These are phyloP conservation scores for Margaritifera margaritifera DNA, from an alignment of 2,888 invertebrate species.

Conservation along the genomic window DNA sequence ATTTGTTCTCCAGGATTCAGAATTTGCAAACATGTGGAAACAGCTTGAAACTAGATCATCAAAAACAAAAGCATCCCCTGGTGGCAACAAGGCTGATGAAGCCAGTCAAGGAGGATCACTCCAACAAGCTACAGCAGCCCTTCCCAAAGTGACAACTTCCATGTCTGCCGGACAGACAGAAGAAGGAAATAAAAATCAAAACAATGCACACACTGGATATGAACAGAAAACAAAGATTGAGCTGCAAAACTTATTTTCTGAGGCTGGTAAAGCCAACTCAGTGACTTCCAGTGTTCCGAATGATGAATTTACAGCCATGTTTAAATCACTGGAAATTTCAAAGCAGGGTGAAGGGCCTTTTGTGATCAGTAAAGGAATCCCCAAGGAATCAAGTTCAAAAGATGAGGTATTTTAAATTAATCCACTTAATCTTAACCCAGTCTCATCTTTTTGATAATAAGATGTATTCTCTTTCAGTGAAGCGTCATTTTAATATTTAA, in stretches of 20 bases:
- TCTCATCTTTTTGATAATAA: too few species aligned
- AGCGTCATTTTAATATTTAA: too few species aligned
- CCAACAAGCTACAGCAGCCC: conserved; percentile 46
- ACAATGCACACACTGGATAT: conserved; percentile 12
- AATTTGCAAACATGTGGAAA: conserved; percentile 65
- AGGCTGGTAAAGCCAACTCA: conserved; percentile 12
- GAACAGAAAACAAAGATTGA: conserved; percentile 33
- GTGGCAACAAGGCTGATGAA: conserved; percentile 7
- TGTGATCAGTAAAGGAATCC: too few species aligned
- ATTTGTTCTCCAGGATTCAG: conserved; percentile 25
- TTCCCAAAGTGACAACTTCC: conserved; percentile 43
- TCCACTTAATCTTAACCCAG: too few species aligned
- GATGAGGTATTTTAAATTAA: too few species aligned
- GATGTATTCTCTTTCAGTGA: too few species aligned
- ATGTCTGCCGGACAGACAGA: conserved; percentile 4
- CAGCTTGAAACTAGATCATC: conserved; percentile 39
- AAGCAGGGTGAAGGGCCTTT: too few species aligned
- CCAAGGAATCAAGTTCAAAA: too few species aligned
- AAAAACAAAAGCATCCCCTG: conserved; percentile 1
- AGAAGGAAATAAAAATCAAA: conserved; percentile 11
- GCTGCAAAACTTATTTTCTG: conserved; percentile 38
- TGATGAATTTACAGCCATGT: conserved; percentile 49
- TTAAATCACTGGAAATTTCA: conserved; percentile 36
- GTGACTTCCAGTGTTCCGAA: conserved; percentile 17
- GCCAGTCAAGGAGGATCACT: conserved; percentile 33